Evolutionary conservation across 2,797 vertebrate genomes (phyloP).

Genomic region (Gouania willdenowi): DNA sequence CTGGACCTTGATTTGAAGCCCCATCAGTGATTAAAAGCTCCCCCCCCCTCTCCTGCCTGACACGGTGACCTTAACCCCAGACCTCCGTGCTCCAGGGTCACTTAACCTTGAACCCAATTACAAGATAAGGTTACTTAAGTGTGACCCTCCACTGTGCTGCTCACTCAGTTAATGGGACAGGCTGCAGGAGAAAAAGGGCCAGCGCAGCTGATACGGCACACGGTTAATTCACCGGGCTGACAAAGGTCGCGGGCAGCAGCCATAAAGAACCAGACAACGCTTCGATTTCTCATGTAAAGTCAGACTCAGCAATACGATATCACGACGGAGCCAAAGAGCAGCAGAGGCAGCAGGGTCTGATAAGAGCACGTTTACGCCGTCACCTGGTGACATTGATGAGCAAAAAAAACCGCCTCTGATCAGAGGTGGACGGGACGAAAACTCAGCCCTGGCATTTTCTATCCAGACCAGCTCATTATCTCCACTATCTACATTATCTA

Average conservation of each 20-base stretch:
- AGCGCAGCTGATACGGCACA: constrained; percentile 74
- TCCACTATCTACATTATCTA: no score
- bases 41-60: constrained; percentile 62
- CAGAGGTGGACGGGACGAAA: no score
- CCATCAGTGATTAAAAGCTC: constrained; percentile 78
- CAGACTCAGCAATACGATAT: constrained; percentile 75
- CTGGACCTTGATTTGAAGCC: constrained; percentile 72
- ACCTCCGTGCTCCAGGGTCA: constrained; percentile 72
- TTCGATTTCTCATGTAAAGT: constrained; percentile 77
- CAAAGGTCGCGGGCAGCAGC: constrained; percentile 70
- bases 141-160: constrained; percentile 61
- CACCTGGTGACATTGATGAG: no score
- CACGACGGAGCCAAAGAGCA: constrained; percentile 50
- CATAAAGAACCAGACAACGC: constrained; percentile 71
- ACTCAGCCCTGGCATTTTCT: no score
- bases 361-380: no score
- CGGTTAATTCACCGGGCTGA: constrained; percentile 74
- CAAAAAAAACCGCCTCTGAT: no score
- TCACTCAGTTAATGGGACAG: constrained; percentile 77
- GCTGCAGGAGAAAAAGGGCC: constrained; percentile 64
- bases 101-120: constrained; percentile 86
- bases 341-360: constrained; percentile 57
- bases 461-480: no score
- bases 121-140: constrained; percentile 83
- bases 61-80: constrained; percentile 75